Percentiles rank a stretch among this genome's conserved stretches.
Evolutionary conservation across 1,140 invertebrate genomes (phyloP).

Genomic region (Lepidurus packardi): DNA sequence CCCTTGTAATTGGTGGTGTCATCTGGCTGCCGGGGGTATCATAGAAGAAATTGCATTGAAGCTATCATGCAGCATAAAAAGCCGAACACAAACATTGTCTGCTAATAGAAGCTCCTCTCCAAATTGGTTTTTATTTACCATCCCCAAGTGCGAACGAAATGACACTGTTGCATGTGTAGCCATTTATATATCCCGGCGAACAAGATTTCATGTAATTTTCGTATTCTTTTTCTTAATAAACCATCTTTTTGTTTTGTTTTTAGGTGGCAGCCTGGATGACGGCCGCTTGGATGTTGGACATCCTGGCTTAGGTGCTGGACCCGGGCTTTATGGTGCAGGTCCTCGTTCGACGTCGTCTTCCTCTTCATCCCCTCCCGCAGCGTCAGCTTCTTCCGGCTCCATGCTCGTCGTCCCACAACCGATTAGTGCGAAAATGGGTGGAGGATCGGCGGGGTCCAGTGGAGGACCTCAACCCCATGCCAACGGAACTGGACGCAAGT

Average conservation of each 20-base stretch:
- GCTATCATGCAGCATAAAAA: background rate
- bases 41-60: background rate
- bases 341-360: conserved; percentile 47
- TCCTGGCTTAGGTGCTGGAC: conserved; percentile 38
- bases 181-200: background rate
- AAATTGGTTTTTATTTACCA: background rate
- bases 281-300: conserved; percentile 35
- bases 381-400: conserved; percentile 49
- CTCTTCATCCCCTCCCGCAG: conserved; percentile 48
- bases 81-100: background rate
- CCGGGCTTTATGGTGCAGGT: conserved; percentile 41
- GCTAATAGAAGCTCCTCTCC: background rate
- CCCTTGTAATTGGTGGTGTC: conserved; percentile 13
- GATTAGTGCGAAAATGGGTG: conserved; percentile 58
- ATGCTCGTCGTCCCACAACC: conserved; percentile 87
- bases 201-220: background rate
- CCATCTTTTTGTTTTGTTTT: background rate
- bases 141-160: background rate
- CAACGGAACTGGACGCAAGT: conserved; percentile 57
- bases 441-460: conserved; percentile 23
- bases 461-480: conserved; percentile 38
- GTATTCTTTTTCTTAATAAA: background rate
- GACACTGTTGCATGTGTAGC: background rate
- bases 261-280: conserved; percentile 36
- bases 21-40: conserved; percentile 12